These are phyloP conservation scores for Rhinogobius similis DNA, from an alignment of 2,113 vertebrate species.

Conservation along the genomic window DNA sequence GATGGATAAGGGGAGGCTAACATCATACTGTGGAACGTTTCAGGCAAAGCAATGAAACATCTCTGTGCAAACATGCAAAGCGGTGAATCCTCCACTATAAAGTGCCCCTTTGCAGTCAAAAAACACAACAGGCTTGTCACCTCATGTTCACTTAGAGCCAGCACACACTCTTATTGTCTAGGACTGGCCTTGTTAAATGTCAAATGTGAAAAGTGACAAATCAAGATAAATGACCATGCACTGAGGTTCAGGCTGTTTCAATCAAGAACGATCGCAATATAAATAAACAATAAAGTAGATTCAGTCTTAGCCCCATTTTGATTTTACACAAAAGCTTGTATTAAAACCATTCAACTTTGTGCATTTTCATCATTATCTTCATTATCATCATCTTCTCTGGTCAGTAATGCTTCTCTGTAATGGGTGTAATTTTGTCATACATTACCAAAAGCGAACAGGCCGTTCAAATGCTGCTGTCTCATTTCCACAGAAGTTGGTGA, in stretches of 20 bases:
- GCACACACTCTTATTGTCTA: too few species aligned
- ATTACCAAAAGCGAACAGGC: slow-evolving; percentile 11
- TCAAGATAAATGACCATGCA: neutral
- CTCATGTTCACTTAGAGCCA: too few species aligned
- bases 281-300: neutral
- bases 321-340: neutral
- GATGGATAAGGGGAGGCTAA: too few species aligned
- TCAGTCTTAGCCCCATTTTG: neutral
- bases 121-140: too few species aligned
- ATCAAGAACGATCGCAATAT: neutral
- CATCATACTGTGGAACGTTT: neutral
- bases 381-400: neutral
- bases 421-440: slow-evolving; percentile 29
- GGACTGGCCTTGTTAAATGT: neutral
- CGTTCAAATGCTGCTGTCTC: slow-evolving; percentile 33
- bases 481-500: slow-evolving; percentile 31
- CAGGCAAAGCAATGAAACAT: neutral
- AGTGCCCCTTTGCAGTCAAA: too few species aligned
- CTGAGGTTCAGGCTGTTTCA: too few species aligned
- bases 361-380: neutral
- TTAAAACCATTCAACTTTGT: neutral
- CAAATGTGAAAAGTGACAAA: neutral
- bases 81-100: too few species aligned
- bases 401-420: slow-evolving; percentile 12
- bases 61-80: neutral